Percentiles rank a stretch among this genome's conserved stretches.
Conservation (phyloP, 2,888 invertebrate species). For the Drosophila eohydei region DNA sequence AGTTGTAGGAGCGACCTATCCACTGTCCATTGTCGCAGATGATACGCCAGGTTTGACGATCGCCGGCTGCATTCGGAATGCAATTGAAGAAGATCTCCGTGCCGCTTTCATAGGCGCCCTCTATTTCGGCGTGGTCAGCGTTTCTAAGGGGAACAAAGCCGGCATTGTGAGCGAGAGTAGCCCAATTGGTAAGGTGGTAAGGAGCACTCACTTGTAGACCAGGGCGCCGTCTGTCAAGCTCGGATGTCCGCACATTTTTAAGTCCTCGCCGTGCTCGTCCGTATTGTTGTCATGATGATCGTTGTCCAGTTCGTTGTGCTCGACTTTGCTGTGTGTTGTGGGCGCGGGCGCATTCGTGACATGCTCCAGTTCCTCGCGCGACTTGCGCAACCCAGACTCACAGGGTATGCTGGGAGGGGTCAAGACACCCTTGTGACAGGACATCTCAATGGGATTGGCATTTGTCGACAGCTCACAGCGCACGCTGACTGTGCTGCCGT, state of each 20-base stretch:
- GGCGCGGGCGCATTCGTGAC: conserved; percentile 40
- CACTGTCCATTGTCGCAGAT: conserved; percentile 94
- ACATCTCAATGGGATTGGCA: conserved; percentile 85
- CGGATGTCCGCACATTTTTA: conserved; percentile 83
- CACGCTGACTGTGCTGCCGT: conserved; percentile 91
- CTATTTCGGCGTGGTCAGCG: conserved; percentile 88
- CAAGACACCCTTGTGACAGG: conserved; percentile 82
- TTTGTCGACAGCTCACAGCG: conserved; percentile 87
- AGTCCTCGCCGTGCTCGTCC: conserved; percentile 74
- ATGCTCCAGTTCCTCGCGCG: conserved; percentile 80
- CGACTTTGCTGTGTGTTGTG: conserved; percentile 45
- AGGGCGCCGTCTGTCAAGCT: conserved; percentile 91
- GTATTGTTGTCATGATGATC: conserved; percentile 71
- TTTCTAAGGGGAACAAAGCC: conserved; percentile 85
- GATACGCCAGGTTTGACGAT: conserved; percentile 93
- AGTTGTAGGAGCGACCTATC: conserved; percentile 92
- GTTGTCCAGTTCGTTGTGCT: conserved; percentile 72
- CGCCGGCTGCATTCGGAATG: conserved; percentile 92
- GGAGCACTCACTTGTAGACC: conserved; percentile 86
- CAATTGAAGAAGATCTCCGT: conserved; percentile 94
- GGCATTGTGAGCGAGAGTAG: too few relatives aligned
- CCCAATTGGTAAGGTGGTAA: background rate
- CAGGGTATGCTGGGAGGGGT: conserved; percentile 83
- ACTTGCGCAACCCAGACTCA: conserved; percentile 82
- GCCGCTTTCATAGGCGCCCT: conserved; percentile 91